phyloP scores from a whole-genome alignment of 2,797 vertebrate species.

The Schizothorax lantsangensis region DNA sequence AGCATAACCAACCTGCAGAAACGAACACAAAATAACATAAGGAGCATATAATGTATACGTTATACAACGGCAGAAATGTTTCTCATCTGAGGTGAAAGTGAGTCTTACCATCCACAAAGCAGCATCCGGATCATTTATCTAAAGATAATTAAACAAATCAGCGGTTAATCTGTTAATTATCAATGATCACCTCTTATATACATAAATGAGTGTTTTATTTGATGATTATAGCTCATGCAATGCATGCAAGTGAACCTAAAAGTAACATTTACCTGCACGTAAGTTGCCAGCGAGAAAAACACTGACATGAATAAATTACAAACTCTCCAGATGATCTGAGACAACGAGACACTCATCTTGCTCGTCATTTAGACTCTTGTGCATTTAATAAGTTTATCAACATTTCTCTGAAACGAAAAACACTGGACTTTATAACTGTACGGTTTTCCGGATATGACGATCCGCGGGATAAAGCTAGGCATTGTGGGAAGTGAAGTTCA shows the following conservation, averaged over 20 bases:
- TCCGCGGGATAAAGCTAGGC: neutral
- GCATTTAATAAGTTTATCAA: neutral
- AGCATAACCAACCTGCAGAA: conserved; percentile 74
- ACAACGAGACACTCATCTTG: neutral
- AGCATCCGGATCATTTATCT: conserved; percentile 93
- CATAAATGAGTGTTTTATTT: neutral
- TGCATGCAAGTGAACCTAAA: neutral
- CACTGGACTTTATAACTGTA: neutral
- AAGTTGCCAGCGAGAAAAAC: conserved; percentile 77
- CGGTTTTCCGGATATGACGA: neutral
- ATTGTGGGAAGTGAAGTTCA: conserved; percentile 57
- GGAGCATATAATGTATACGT: neutral
- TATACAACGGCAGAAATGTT: neutral
- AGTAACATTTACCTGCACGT: conserved; percentile 73
- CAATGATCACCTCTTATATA: too few relatives aligned
- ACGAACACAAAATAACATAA: neutral
- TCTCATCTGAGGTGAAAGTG: neutral
- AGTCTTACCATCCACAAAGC: conserved; percentile 87
- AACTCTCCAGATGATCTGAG: conserved; percentile 66
- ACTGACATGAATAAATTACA: conserved; percentile 76
- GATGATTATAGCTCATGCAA: neutral
- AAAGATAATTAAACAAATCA: neutral
- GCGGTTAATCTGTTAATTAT: neutral
- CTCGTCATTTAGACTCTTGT: neutral
- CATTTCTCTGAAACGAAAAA: neutral